Conservation (phyloP, 1,140 invertebrate species). For the Aphaenogaster ashmeadi region DNA sequence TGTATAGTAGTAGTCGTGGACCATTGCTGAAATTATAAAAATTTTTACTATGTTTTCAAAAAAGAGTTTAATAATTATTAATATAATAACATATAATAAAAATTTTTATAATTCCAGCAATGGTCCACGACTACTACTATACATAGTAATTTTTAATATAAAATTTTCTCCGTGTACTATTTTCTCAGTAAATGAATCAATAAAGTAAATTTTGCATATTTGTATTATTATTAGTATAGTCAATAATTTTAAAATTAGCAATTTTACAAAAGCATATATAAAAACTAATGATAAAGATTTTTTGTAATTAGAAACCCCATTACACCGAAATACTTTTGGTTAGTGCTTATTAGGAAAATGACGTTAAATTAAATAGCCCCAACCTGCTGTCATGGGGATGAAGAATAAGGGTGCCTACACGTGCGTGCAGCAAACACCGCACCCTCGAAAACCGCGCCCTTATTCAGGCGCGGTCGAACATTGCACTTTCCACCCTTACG, state of each 20-base stretch:
- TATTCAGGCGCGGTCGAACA: constrained; percentile 76
- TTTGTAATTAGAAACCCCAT: constrained; percentile 16
- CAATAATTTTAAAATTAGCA: background rate
- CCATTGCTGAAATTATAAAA: too few species aligned
- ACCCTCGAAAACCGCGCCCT: constrained; percentile 77
- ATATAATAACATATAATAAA: too few species aligned
- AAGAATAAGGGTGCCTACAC: constrained; percentile 62
- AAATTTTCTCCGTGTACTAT: too few species aligned
- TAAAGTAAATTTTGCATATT: background rate
- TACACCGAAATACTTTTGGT: background rate
- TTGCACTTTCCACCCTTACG: constrained; percentile 78
- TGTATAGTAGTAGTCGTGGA: too few species aligned
- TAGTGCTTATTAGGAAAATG: constrained; percentile 45
- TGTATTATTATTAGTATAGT: background rate
- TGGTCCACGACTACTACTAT: too few species aligned
- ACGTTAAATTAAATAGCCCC: constrained; percentile 54
- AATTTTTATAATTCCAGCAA: too few species aligned
- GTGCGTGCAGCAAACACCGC: constrained; percentile 71
- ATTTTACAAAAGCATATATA: background rate
- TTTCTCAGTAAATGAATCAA: background rate
- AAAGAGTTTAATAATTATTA: too few species aligned
- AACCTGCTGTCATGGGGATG: constrained; percentile 48
- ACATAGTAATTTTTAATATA: too few species aligned
- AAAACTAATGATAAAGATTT: background rate
- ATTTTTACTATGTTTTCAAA: too few species aligned